Base-by-base conservation (phyloP, 2,113 vertebrate species). In the Cyphomyrus discorhynchus region DNA sequence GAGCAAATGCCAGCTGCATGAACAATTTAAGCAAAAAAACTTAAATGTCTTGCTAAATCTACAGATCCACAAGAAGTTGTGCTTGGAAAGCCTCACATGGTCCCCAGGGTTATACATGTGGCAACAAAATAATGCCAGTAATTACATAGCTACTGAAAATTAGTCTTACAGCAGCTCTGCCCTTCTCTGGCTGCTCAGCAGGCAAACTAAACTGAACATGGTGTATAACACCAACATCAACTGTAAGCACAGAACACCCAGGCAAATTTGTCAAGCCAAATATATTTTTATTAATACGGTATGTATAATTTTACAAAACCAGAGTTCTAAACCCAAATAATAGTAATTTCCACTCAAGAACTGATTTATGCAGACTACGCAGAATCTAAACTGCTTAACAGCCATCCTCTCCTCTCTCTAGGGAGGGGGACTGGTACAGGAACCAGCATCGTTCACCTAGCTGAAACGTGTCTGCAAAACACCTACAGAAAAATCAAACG, bases 241-340 rank as follows among this genome's bases (percentile, higher is more conserved):
- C 17, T 45, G 3, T 35, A 58, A 24, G 15, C 35, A 58, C 52
- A 45, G 31, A 88, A 39, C 39, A 39, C 58, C 58, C 53, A 88
- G 15, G 9, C 35, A 88, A 66, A 88, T 42, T 45, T 58, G 52
- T 88, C 35, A 88, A 88, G 56, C 19, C 52, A 88, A 66, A 56
- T 80, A 80, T 80, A 56, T 53, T 45, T 88, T 88, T 88, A 88
- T 88, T 88, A 88, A 62, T 88, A 52, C 13, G 87, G 56, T 62
- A 88, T 88, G 87, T 88, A 88, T 62, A 58, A 45, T 88, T 49
- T 88, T 58, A 88, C 50, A 88, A 88, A 88, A 88, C 35, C 52
- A 88, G 53, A 88, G 58, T 45, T 88, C 53, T 45, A 62, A 88
- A 39, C 52, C 86, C 31, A 66, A 87, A 80, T 42, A 80, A 88